Evolutionary conservation across 2,113 vertebrate species (phyloP).

Genomic region (Clarias batrachus): DNA sequence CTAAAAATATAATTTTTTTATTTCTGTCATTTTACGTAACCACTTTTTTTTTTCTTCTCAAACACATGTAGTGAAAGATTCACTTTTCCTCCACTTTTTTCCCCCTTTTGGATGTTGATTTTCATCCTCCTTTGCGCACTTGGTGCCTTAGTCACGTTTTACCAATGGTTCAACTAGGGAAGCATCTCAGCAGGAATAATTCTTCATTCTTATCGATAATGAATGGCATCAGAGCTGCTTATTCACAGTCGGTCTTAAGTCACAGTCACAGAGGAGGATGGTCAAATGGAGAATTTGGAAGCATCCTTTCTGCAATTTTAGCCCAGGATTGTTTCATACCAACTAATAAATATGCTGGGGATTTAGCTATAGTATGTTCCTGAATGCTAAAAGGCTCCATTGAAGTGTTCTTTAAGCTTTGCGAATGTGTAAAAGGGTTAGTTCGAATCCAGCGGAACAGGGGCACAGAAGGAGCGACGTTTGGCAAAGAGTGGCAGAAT

Average conservation of each 20-base stretch:
- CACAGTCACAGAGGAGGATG: slow-evolving; percentile 3
- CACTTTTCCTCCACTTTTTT: not conserved
- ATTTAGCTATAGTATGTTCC: not conserved
- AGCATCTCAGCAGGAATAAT: slow-evolving; percentile 24
- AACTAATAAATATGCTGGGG: slow-evolving; percentile 23
- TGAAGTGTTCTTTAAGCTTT: not conserved
- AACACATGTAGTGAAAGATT: not conserved
- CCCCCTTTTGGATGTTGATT: not conserved
- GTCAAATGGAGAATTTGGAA: slow-evolving; percentile 25
- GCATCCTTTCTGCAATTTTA: slow-evolving; percentile 14
- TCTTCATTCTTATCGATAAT: slow-evolving; percentile 22
- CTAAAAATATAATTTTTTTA: not conserved
- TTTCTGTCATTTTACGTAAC: not conserved
- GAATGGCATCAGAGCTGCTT: slow-evolving; percentile 33
- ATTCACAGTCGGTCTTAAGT: slow-evolving; percentile 21
- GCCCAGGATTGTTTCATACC: slow-evolving; percentile 19
- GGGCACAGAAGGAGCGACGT: not conserved
- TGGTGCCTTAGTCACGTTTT: slow-evolving; percentile 16
- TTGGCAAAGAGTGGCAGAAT: not conserved
- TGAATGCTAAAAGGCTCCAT: slow-evolving; percentile 3
- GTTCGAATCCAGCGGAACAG: slow-evolving; percentile 6
- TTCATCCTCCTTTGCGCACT: slow-evolving; percentile 1
- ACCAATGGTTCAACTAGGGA: not conserved
- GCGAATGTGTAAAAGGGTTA: slow-evolving; percentile 7
- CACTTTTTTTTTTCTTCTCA: not conserved